Conservation (phyloP, 1,140 invertebrate species). For the Dryas iulia region DNA sequence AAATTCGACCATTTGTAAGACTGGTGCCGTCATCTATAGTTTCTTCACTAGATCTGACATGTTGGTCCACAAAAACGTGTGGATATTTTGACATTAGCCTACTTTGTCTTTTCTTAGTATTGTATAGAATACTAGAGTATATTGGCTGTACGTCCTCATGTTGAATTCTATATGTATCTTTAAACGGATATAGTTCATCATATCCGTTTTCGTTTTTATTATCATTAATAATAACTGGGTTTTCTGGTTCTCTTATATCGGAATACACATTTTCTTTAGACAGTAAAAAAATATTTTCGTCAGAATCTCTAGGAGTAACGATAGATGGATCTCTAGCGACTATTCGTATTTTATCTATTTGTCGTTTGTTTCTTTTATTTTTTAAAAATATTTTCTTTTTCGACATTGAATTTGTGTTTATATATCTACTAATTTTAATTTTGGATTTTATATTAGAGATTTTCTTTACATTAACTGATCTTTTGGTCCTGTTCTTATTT, state of each 20-base stretch:
- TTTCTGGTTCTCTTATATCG: conserved; percentile 24
- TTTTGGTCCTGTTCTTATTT: conserved; percentile 24
- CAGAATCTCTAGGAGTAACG: conserved; percentile 45
- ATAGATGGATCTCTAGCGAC: conserved; percentile 45
- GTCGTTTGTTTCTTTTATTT: conserved; percentile 60
- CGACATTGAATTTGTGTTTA: conserved; percentile 55
- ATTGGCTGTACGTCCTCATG: conserved; percentile 18
- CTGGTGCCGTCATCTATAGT: conserved; percentile 19
- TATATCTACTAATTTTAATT: conserved; percentile 42
- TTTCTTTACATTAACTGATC: conserved; percentile 45
- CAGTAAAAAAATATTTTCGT: conserved; percentile 49
- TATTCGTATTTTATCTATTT: conserved; percentile 61
- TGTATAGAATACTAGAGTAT: conserved; percentile 39
- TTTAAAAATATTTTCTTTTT: conserved; percentile 50
- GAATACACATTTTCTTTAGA: conserved; percentile 30
- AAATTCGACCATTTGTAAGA: conserved; percentile 4
- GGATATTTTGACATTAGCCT: conserved; percentile 64
- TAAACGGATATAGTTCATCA: neutral
- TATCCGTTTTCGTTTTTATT: conserved; percentile 26
- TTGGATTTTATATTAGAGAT: conserved; percentile 54
- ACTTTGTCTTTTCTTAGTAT: conserved; percentile 30
- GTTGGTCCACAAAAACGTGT: conserved; percentile 61
- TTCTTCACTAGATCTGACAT: conserved; percentile 44
- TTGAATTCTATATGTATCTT: conserved; percentile 25
- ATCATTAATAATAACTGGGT: neutral